These are phyloP conservation scores for Nasua narica DNA, from an alignment of 2,797 vertebrate genomes.

Conservation along the genomic window DNA sequence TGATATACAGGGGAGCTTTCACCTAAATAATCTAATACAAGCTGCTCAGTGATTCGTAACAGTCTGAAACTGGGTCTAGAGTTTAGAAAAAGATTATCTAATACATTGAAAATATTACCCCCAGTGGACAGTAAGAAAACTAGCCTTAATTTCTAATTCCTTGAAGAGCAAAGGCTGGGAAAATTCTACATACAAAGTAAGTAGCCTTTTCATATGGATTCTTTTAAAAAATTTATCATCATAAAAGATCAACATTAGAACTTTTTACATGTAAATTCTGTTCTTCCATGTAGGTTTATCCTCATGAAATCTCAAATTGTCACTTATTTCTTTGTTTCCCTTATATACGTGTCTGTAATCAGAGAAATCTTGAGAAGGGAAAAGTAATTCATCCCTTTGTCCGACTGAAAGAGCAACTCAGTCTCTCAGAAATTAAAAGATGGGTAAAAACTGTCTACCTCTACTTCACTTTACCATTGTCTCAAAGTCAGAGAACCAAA, in stretches of 20 bases:
- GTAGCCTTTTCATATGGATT: neutral
- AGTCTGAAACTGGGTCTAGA: neutral
- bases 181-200: neutral
- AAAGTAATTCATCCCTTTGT: slow-evolving; percentile 26
- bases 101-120: neutral
- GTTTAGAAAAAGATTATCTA: neutral
- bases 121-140: neutral
- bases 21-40: neutral
- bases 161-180: neutral
- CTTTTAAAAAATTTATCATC: neutral
- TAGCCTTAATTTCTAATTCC: neutral
- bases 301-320: neutral
- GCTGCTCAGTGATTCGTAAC: neutral
- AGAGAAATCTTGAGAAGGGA: neutral
- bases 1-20: neutral
- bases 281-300: neutral
- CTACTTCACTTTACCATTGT: neutral
- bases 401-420: slow-evolving; percentile 7
- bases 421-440: slow-evolving; percentile 17
- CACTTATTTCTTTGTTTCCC: neutral
- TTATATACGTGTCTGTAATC: neutral
- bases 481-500: slow-evolving; percentile 38
- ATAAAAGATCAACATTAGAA: neutral
- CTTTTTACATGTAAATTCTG: neutral
- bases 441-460: neutral